phyloP scores from a whole-genome alignment of 2,888 invertebrate genomes.

The Galerucella pusilla region DNA sequence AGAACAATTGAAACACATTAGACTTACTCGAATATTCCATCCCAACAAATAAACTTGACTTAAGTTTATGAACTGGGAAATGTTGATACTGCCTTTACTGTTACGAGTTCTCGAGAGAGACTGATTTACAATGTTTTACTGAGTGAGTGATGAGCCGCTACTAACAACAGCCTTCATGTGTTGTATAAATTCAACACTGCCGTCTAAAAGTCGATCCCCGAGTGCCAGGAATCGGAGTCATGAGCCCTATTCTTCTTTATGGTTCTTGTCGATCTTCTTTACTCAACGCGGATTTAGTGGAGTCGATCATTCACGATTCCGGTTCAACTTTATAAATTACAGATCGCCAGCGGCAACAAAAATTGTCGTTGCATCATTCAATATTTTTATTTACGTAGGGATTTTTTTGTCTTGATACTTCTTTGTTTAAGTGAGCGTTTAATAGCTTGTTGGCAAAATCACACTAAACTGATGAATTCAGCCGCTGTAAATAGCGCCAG shows the following conservation, averaged over 20 bases:
- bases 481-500: too few species aligned
- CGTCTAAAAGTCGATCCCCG: slow-evolving; percentile 43
- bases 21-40: slow-evolving; percentile 60
- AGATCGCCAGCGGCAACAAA: too few species aligned
- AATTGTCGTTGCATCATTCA: too few species aligned
- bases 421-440: too few species aligned
- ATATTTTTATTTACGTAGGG: too few species aligned
- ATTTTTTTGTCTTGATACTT: too few species aligned
- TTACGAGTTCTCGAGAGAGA: slow-evolving; percentile 43
- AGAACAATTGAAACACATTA: slow-evolving; percentile 63
- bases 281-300: slow-evolving; percentile 45
- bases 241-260: slow-evolving; percentile 46
- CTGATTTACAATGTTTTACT: slow-evolving; percentile 62
- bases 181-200: slow-evolving; percentile 61
- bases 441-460: too few species aligned
- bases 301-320: slow-evolving; percentile 45
- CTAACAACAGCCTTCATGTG: slow-evolving; percentile 65
- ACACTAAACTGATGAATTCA: too few species aligned
- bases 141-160: slow-evolving; percentile 64
- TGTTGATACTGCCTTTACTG: slow-evolving; percentile 54
- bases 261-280: slow-evolving; percentile 38
- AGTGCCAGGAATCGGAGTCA: slow-evolving; percentile 43
- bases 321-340: slow-evolving; percentile 5
- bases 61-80: slow-evolving; percentile 64
- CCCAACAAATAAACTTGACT: slow-evolving; percentile 61